Conservation (phyloP, 2,797 vertebrate genomes). For the Oreochromis grahami region DNA sequence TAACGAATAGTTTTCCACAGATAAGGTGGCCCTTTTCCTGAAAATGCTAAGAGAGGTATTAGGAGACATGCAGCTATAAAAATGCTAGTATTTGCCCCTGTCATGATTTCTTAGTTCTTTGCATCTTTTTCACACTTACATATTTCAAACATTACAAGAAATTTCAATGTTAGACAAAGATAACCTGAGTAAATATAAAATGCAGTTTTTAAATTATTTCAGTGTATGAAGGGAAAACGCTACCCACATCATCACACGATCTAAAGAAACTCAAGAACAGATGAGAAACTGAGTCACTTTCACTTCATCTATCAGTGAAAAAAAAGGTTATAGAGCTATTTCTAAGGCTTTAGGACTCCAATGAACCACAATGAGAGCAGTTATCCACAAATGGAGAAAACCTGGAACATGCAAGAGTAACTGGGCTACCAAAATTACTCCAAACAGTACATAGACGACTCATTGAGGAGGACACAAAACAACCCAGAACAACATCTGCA, state of each 20-base stretch:
- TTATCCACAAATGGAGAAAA: background rate
- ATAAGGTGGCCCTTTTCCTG: background rate
- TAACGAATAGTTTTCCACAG: background rate
- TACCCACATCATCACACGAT: background rate
- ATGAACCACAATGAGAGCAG: background rate
- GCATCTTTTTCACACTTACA: background rate
- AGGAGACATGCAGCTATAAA: background rate
- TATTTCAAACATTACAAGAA: background rate
- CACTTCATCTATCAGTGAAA: background rate
- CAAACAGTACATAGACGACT: background rate
- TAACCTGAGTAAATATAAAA: background rate
- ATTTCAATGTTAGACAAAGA: background rate
- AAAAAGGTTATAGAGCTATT: rapidly evolving
- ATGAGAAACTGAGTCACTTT: background rate
- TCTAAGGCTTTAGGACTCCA: background rate
- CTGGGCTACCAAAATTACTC: background rate
- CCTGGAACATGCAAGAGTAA: background rate
- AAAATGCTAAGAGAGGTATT: background rate
- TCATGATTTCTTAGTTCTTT: background rate
- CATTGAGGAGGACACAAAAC: background rate
- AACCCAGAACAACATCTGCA: background rate
- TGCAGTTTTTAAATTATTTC: background rate
- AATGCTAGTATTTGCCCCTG: background rate
- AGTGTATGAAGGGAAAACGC: background rate
- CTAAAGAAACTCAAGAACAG: background rate